Evolutionary conservation across 2,113 vertebrate species (phyloP).

Genomic region (Crotophaga sulcirostris): DNA sequence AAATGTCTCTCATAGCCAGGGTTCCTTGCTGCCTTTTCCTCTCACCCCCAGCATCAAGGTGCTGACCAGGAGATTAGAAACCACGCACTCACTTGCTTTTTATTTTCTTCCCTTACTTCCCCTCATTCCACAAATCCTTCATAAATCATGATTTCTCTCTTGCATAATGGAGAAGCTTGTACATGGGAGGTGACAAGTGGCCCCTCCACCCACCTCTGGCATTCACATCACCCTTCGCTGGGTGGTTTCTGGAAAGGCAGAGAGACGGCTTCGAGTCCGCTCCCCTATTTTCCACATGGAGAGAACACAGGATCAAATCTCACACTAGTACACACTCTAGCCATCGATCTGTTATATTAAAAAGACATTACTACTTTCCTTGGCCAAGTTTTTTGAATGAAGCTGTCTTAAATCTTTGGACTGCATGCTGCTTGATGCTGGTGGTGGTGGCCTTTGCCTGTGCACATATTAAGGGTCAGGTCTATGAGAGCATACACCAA

Average conservation of each 20-base stretch:
- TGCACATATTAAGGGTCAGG: background rate
- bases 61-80: background rate
- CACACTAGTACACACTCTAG: background rate
- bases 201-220: background rate
- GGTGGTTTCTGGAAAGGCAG: background rate
- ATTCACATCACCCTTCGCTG: fast-evolving
- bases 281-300: background rate
- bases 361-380: background rate
- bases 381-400: background rate
- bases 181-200: background rate
- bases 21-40: background rate
- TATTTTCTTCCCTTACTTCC: background rate
- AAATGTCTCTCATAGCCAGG: background rate
- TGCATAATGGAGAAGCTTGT: background rate
- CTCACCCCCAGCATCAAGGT: background rate
- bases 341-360: background rate
- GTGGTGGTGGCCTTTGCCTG: background rate
- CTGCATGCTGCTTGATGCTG: background rate
- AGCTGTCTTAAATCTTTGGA: background rate
- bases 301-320: background rate
- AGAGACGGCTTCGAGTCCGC: background rate
- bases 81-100: background rate
- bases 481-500: background rate
- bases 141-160: background rate
- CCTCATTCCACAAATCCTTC: background rate